Evolutionary conservation across 2,888 invertebrate species (phyloP), one percentile per base, ranked within the genome.

Genomic region (Stenodera caucasica): DNA sequence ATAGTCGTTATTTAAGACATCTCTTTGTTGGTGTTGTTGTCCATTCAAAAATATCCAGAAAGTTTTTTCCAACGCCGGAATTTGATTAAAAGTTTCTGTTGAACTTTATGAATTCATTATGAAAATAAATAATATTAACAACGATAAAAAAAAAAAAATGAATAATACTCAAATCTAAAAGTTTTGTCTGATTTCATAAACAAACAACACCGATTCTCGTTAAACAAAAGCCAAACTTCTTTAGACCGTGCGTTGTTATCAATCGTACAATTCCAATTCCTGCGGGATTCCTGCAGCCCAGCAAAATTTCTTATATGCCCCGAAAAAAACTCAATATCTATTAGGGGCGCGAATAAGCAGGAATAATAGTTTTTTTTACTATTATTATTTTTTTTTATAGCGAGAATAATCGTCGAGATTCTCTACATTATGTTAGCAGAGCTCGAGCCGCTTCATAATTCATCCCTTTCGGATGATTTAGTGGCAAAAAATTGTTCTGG

Each of bases 1-100:
- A 70, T 65, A 68, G 70, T 70, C 72, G 72, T 75, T 74, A 73
- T 72, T 74, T 21, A 66, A 72, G 67, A 57, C 62, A 64, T 63
- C 67, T 67, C 69, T 67, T 69, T 69, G 69, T 70, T n/a, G n/a
- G n/a, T 69, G 64, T 67, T 67, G 64, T 62, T 61, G 63, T 57
- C 65, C 49, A 65, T 66, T 67, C 65, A 67, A 69, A 69, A 70
- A 68, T 57, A 37, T 45, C 51, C 14, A 40, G 18, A 45, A 49
- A 23, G 23, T 53, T 45, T 61, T 58, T 52, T 58, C 55, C 7
- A 8, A 7, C 9, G 7, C 55, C 33, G 49, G 51, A 49, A 55
- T 61, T 61, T 61, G 45, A 61, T 58, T 58, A 52, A 58, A 61
- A 58, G 40, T 61, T 61, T 54, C 23, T 12, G 23, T 23, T 45